Percentiles rank a stretch among this genome's conserved stretches.
These are phyloP conservation scores for Machimus rusticus DNA, from an alignment of 2,888 invertebrate genomes.

Conservation along the genomic window DNA sequence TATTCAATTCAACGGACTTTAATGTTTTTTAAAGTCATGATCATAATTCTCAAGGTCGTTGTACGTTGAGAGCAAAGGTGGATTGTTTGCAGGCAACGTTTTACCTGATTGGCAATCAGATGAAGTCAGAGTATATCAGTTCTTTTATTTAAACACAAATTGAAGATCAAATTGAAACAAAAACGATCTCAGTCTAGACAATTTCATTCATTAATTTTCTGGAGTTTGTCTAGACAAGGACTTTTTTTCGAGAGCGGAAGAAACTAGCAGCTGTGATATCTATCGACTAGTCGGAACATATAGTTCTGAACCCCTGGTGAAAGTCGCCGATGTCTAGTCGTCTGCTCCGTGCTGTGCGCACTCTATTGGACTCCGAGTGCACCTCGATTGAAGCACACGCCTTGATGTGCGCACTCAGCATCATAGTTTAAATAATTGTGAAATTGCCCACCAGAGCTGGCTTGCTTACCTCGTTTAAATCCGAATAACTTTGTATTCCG, in stretches of 20 bases:
- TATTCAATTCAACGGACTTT: neutral
- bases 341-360: neutral
- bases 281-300: neutral
- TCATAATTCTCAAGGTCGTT: neutral
- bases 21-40: neutral
- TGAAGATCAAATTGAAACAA: neutral
- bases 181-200: neutral
- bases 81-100: neutral
- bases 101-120: neutral
- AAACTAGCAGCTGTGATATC: neutral
- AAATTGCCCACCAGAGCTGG: neutral
- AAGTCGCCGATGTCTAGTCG: slow-evolving; percentile 1
- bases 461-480: slow-evolving; percentile 12
- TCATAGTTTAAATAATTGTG: neutral
- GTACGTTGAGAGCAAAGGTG: neutral
- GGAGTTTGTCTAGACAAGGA: neutral
- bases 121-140: neutral
- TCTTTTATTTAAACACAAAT: neutral
- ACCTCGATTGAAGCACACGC: neutral
- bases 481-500: slow-evolving; percentile 4
- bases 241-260: neutral
- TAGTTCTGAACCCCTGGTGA: neutral
- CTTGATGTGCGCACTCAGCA: neutral
- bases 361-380: neutral
- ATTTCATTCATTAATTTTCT: slow-evolving; percentile 6